These are phyloP conservation scores for Nothoprocta perdicaria DNA, from an alignment of 2,113 vertebrate genomes.

Conservation along the genomic window DNA sequence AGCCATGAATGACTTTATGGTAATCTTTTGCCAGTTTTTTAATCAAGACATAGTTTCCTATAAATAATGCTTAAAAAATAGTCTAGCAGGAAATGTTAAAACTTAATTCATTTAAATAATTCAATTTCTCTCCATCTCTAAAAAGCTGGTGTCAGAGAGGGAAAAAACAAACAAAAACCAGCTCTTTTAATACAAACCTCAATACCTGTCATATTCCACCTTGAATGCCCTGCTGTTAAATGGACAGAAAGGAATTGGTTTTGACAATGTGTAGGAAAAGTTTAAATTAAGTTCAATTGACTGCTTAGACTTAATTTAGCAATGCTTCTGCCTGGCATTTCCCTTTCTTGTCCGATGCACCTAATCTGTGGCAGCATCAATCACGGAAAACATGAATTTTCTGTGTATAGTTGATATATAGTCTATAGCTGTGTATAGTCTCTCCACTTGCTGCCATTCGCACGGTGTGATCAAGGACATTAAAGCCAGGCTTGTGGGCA, in stretches of 20 bases:
- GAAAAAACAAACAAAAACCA: neutral
- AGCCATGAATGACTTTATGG: neutral
- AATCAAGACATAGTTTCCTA: neutral
- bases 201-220: neutral
- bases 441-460: neutral
- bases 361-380: neutral
- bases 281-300: neutral
- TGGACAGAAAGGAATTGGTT: neutral
- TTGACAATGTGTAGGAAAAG: neutral
- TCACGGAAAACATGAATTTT: neutral
- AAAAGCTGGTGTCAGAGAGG: neutral
- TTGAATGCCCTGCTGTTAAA: constrained; percentile 9
- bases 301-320: neutral
- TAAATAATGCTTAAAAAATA: constrained; percentile 8
- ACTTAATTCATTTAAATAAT: neutral
- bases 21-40: neutral
- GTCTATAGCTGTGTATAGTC: no score
- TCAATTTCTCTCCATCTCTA: neutral
- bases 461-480: neutral
- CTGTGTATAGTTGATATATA: rapidly evolving
- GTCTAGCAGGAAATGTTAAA: neutral
- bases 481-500: neutral
- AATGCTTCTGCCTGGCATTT: neutral
- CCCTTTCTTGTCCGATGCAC: neutral
- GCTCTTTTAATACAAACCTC: neutral